phyloP scores from a whole-genome alignment of 2,797 vertebrate species.

The Falco cherrug region DNA sequence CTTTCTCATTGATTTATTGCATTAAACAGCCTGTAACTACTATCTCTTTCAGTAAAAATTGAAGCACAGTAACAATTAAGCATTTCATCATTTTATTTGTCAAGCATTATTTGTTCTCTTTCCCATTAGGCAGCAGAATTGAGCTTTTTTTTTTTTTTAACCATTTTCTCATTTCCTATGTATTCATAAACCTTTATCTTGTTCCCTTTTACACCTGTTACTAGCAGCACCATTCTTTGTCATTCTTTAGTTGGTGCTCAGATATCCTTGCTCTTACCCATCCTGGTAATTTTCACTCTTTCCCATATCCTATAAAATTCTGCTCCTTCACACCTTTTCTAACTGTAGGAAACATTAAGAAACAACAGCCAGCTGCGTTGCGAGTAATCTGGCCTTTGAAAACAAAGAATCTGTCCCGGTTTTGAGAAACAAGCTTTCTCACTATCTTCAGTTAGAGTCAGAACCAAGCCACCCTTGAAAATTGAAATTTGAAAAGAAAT shows the following conservation, averaged over 20 bases:
- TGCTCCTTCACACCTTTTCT: slow-evolving; percentile 15
- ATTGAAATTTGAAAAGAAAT: neutral
- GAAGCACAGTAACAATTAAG: neutral
- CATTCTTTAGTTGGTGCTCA: neutral
- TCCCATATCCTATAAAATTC: slow-evolving; percentile 21
- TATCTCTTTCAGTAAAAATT: slow-evolving; percentile 32
- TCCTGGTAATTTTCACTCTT: neutral
- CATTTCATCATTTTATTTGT: slow-evolving; percentile 15
- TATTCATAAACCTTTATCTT: neutral
- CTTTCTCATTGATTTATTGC: slow-evolving; percentile 23
- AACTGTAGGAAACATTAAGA: slow-evolving; percentile 19
- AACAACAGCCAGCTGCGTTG: neutral
- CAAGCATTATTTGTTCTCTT: slow-evolving; percentile 46
- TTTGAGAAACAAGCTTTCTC: neutral
- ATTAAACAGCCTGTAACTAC: slow-evolving; percentile 31
- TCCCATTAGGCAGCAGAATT: neutral
- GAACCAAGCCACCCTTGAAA: neutral
- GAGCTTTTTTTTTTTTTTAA: neutral
- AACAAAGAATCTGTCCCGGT: neutral
- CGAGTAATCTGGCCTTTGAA: slow-evolving; percentile 3
- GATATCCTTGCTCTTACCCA: neutral
- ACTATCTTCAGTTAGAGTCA: neutral
- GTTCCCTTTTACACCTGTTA: neutral
- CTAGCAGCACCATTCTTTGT: neutral
- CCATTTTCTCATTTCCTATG: neutral